Base-by-base conservation (phyloP, 2,113 vertebrate genomes). In the Callaeas wilsoni region DNA sequence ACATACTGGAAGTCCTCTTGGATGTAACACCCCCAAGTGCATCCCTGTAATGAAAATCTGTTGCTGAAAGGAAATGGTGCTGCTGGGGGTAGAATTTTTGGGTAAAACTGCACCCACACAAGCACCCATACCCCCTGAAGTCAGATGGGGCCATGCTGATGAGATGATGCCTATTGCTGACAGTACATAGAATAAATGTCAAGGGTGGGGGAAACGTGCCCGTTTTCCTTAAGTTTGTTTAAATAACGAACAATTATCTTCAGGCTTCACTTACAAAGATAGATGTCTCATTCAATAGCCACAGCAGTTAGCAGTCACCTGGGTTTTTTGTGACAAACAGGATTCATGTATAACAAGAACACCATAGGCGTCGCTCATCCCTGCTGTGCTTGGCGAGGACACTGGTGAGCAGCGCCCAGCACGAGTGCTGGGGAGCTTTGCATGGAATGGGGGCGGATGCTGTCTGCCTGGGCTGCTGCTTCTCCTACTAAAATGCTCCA, bases 1-100 rank as follows among this genome's bases (percentile, higher is more conserved):
- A 94, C 56, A 44, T 97, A 92, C 92, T 83, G 62, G 50, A 85
- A 96, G 80, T 96, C 91, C 71, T 97, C 94, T 96, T 89, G 92
- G 94, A 97, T 97, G 94, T 71, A 90, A 92, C 94, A 97, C 88
- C 87, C 93, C 92, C 12, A 46, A 86, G 82, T 69, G 71, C 95
- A 86, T 78, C 94, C 92, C 93, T 59, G 95, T 94, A 84, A 94
- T 95, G 96, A 93, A 93, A 94, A 94, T 93, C 71, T 87, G 33
- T 81, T 84, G 79, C 95, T 95, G 53, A 71, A 70, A 91, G 84
- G 67, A 96, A 89, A n/a, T 16, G 16, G 57, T 87, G 91, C 68
- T 9, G 12, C 82, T 76, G 69, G 76, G 83, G 89, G 53, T 65
- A 93, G 71, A 92, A 56, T 96, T 93, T 94, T 94, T 70, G 84